These are phyloP conservation scores for Helostoma temminkii DNA, from an alignment of 2,797 vertebrate species.

Conservation along the genomic window DNA sequence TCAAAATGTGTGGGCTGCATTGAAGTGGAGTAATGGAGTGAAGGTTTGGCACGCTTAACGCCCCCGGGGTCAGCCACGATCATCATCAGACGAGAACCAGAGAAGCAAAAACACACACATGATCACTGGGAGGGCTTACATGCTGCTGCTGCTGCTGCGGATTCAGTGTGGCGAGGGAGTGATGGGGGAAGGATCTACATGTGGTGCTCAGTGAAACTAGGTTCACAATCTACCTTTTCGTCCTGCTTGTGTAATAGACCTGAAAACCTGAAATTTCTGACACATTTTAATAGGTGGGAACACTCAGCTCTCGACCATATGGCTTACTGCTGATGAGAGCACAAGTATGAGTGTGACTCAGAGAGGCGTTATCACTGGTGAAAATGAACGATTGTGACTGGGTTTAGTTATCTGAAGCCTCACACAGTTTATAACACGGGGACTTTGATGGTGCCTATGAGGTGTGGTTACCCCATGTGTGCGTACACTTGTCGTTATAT, in stretches of 20 bases:
- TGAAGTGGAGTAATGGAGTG: conserved; percentile 73
- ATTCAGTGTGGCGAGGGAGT: conserved; percentile 25
- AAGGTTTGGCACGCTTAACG: conserved; percentile 65
- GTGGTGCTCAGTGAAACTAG: neutral
- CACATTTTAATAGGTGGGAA: conserved; percentile 65
- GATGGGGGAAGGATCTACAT: conserved; percentile 4
- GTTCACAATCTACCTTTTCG: conserved; percentile 21
- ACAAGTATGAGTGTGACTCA: conserved; percentile 48
- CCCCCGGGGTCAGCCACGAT: conserved; percentile 69
- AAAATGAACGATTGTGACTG: conserved; percentile 27
- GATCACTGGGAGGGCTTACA: conserved; percentile 43
- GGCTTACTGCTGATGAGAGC: conserved; percentile 57
- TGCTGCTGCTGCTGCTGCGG: conserved; percentile 23
- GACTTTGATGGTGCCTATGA: conserved; percentile 1
- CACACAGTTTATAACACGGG: conserved; percentile 16
- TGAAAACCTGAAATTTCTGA: conserved; percentile 54
- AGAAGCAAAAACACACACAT: conserved; percentile 19
- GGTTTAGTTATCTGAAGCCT: conserved; percentile 14
- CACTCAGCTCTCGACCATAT: conserved; percentile 48
- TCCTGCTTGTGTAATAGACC: conserved; percentile 25
- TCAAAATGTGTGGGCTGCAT: conserved; percentile 75
- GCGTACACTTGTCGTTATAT: neutral
- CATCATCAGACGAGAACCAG: conserved; percentile 67
- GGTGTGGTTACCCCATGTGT: neutral
- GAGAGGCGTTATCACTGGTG: conserved; percentile 31